Base-by-base conservation (phyloP, 2,113 vertebrate genomes). In the Chascanopsetta lugubris region DNA sequence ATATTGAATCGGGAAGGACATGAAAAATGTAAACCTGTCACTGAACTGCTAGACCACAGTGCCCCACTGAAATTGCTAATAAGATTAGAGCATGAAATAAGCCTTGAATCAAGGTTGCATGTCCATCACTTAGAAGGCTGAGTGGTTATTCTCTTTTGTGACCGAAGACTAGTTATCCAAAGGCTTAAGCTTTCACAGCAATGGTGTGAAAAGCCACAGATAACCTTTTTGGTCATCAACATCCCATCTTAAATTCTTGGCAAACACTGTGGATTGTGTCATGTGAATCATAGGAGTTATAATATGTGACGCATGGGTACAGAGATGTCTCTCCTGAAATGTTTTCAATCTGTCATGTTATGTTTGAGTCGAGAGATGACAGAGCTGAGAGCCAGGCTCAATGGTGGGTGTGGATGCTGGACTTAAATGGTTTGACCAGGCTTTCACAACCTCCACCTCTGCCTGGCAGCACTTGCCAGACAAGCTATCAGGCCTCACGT, bases 401-500 rank as follows among this genome's bases (percentile, higher is more conserved):
- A 62, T 55, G 61, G 48, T 36, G 79, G 58, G 65, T 55, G 70
- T 65, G 61, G 59, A 61, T 73, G 62, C 25, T 34, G 11, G 51
- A 34, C 68, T 53, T 60, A 8, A 1, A 2, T 63, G 67, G 48
- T 49, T 73, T 15, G 6, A 64, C 53, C 25, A 43, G 18, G 8
- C 53, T 50, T 24, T 43, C 43, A 32, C 32, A 47, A 8, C 6
- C 40, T 0, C 27, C n/a, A 4, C 24, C 30, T 2, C 49, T 9
- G 5, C 29, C 61, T 57, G 20, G 17, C 57, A 49, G 32, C 70
- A 69, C 60, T n/a, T 17, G 22, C 25, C 17, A 62, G 50, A 66
- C 65, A 7, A 61, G 67, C 64, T 85, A 73, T 83, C 77, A 73
- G 55, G 40, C 30, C 61, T 18, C 53, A 30, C 42, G 21, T 83